These are phyloP conservation scores for Agrochola lota DNA, from an alignment of 2,888 invertebrate genomes.

Conservation along the genomic window DNA sequence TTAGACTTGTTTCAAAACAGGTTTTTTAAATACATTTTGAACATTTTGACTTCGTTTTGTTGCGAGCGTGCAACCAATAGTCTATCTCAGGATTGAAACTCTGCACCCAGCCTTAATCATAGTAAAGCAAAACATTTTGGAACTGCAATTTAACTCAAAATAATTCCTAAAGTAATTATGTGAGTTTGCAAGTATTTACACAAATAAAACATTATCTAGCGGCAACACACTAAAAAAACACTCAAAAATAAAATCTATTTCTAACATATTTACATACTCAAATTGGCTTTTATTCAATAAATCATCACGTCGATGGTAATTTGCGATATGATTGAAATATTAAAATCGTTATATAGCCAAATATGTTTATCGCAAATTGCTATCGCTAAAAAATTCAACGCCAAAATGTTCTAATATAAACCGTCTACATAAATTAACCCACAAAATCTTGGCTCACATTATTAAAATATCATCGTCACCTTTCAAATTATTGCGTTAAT, in stretches of 20 bases:
- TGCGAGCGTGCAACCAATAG: background rate
- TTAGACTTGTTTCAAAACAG: background rate
- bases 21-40: no score
- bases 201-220: slow-evolving; percentile 58
- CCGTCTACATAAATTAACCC: slow-evolving; percentile 44
- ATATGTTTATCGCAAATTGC: slow-evolving; percentile 26
- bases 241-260: slow-evolving; percentile 43
- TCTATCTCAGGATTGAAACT: background rate
- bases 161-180: slow-evolving; percentile 25
- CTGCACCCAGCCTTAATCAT: slow-evolving; percentile 33
- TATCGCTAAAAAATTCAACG: slow-evolving; percentile 22
- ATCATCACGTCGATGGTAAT: slow-evolving; percentile 17
- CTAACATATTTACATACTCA: slow-evolving; percentile 59
- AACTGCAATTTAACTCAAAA: slow-evolving; percentile 67
- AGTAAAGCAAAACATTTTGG: slow-evolving; percentile 63
- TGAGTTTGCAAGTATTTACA: slow-evolving; percentile 62
- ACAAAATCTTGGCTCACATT: slow-evolving; percentile 53
- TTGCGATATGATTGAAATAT: slow-evolving; percentile 28
- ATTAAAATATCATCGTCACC: slow-evolving; percentile 53
- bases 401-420: slow-evolving; percentile 10
- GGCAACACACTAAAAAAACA: slow-evolving; percentile 59
- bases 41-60: no score
- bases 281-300: slow-evolving; percentile 49
- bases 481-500: slow-evolving; percentile 56
- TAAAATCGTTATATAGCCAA: slow-evolving; percentile 2